Conservation (phyloP, 2,888 invertebrate species). For the Drosophila leonis region DNA sequence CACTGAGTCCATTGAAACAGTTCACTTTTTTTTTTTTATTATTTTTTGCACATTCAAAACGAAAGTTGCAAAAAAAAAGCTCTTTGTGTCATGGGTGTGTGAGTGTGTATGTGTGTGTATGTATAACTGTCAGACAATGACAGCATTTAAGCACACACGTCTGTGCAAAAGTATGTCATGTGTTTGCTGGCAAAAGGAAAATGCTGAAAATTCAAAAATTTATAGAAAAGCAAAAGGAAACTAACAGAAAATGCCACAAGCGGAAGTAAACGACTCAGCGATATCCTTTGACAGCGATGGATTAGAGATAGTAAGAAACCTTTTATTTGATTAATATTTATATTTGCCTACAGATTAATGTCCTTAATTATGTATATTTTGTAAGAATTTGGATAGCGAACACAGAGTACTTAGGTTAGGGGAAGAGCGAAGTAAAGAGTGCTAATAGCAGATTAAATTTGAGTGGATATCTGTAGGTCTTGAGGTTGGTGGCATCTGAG, state of each 20-base stretch:
- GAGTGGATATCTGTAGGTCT: no score
- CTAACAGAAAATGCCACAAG: slow-evolving; percentile 41
- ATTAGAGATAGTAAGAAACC: no score
- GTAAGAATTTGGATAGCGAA: no score
- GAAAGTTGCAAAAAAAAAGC: slow-evolving; percentile 31
- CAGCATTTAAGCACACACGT: slow-evolving; percentile 63
- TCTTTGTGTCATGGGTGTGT: slow-evolving; percentile 6
- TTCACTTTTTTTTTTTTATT: background rate
- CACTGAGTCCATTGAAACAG: slow-evolving; percentile 18
- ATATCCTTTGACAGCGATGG: background rate
- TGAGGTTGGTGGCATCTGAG: no score
- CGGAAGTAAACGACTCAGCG: background rate
- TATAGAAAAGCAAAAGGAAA: slow-evolving; percentile 55
- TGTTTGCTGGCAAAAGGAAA: slow-evolving; percentile 39
- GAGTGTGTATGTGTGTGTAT: slow-evolving; percentile 10
- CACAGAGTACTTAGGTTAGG: no score
- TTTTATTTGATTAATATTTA: no score
- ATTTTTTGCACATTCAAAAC: slow-evolving; percentile 36
- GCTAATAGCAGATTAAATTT: no score
- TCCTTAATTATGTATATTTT: no score
- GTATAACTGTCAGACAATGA: slow-evolving; percentile 56
- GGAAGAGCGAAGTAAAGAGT: no score
- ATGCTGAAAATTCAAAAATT: slow-evolving; percentile 66
- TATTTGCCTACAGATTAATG: no score
- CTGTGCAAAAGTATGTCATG: slow-evolving; percentile 53